Evolutionary conservation across 2,888 invertebrate species (phyloP), one percentile per base, ranked within the genome.

Genomic region (Rhagonycha lutea): DNA sequence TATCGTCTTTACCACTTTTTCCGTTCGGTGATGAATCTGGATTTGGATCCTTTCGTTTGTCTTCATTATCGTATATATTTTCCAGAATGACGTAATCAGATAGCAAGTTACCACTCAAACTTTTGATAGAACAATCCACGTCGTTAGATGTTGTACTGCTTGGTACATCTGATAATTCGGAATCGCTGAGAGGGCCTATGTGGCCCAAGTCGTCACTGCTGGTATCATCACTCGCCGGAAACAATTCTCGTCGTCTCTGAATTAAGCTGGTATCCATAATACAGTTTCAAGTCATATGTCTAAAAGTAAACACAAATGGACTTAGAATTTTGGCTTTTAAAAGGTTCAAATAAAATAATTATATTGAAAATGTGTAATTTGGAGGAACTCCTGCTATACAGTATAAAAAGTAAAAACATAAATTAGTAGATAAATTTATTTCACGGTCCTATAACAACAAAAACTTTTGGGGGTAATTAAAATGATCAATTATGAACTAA

Each of bases 211-310:
- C 91, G 78, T 91, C 90, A 7, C 47, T 47, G 79, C 79, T 78
- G 11, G 83, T 83, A 24, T 81, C 81, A 14, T 79, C 79, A 67
- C 80, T 79, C 4, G 83, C 79, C 23, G 90, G 90, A 82, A 94
- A 93, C 79, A 93, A 87, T 79, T 91, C 90, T 79, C 92, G 91
- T 82, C 93, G 92, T 28, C 92, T 89, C 80, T 92, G 92, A 0
- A 91, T 18, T n/a, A 47, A 7, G 7, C 47, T n/a, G 7, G n/a
- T 47, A 47, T 47, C 47, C 47, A 47, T 47, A n/a, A n/a, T 32
- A 4, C 3, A 32, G 3, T 47, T n/a, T n/a, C n/a, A n/a, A n/a
- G 47, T 8, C 47, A 47, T 47, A 47, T 12, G n/a, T 47, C 47
- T 47, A n/a, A n/a, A 47, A 47, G 47, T n/a, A 47, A 47, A 47